These are phyloP conservation scores for Pemphredon lugubris DNA, from an alignment of 2,888 invertebrate species.

Conservation along the genomic window DNA sequence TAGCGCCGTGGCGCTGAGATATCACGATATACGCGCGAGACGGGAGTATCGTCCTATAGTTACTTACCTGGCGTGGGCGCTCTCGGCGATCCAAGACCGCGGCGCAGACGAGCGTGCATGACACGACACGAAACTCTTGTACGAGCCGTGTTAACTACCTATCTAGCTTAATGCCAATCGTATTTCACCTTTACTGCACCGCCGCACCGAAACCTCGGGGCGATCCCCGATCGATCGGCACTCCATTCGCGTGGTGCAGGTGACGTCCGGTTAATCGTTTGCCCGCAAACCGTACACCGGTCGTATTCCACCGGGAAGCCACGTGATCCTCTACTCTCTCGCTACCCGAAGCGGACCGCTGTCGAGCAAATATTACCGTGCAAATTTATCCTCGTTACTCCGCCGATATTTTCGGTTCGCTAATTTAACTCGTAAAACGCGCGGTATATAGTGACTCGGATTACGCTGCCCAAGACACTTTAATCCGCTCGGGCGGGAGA, in stretches of 20 bases:
- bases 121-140: slow-evolving; percentile 52
- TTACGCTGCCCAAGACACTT: slow-evolving; percentile 33
- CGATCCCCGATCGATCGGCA: slow-evolving; percentile 41
- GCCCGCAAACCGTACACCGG: slow-evolving; percentile 11
- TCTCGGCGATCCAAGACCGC: slow-evolving; percentile 40
- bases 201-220: slow-evolving; percentile 13
- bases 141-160: slow-evolving; percentile 57
- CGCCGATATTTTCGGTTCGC: slow-evolving; percentile 39
- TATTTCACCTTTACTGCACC: slow-evolving; percentile 58
- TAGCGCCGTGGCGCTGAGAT: slow-evolving; percentile 39
- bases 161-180: slow-evolving; percentile 65
- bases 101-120: slow-evolving; percentile 27
- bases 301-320: slow-evolving; percentile 6
- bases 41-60: slow-evolving; percentile 18
- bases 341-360: neutral
- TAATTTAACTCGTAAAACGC: slow-evolving; percentile 46
- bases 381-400: slow-evolving; percentile 25
- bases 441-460: slow-evolving; percentile 37
- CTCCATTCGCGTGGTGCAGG: slow-evolving; percentile 13
- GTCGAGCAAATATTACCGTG: slow-evolving; percentile 10
- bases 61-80: slow-evolving; percentile 56
- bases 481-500: slow-evolving; percentile 3
- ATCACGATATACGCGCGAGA: slow-evolving; percentile 12
- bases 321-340: neutral
- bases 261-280: slow-evolving; percentile 32